A percentile compares a stretch with the other conserved stretches of the same genome.
Conservation (phyloP, 2,113 vertebrate genomes). For the Cephalophus harveyi region DNA sequence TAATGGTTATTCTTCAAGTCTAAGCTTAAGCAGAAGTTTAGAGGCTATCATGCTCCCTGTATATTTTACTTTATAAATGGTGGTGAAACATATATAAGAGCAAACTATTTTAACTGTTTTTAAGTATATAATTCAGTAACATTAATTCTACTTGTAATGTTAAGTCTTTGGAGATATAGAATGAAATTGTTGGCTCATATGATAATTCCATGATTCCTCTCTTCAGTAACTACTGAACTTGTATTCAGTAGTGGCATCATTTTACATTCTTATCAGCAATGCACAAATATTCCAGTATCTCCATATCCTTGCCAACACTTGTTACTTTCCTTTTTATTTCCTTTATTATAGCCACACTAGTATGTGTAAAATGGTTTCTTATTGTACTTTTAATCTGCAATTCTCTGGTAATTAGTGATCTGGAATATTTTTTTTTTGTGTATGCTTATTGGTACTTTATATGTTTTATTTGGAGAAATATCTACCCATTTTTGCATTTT, state of each 20-base stretch:
- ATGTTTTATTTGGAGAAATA: neutral
- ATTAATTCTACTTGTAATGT: neutral
- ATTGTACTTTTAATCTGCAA: neutral
- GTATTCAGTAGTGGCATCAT: neutral
- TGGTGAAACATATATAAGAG: neutral
- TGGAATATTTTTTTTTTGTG: neutral
- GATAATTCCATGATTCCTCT: neutral
- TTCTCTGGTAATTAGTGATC: neutral
- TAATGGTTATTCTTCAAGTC: neutral
- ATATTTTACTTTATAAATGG: neutral
- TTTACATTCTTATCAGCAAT: neutral
- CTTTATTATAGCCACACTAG: neutral
- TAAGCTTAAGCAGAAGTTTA: neutral
- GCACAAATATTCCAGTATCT: neutral
- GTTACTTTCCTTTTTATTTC: neutral
- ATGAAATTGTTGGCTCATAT: neutral
- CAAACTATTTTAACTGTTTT: neutral
- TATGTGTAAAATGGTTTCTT: neutral
- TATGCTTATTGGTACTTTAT: neutral
- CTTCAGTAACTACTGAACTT: neutral
- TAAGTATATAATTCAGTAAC: neutral
- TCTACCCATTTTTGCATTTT: neutral
- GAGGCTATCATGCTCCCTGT: neutral
- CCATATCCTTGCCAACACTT: neutral
- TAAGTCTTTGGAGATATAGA: neutral